Evolutionary conservation across 2,113 vertebrate species (phyloP).

Genomic region (Leucoraja erinaceus): DNA sequence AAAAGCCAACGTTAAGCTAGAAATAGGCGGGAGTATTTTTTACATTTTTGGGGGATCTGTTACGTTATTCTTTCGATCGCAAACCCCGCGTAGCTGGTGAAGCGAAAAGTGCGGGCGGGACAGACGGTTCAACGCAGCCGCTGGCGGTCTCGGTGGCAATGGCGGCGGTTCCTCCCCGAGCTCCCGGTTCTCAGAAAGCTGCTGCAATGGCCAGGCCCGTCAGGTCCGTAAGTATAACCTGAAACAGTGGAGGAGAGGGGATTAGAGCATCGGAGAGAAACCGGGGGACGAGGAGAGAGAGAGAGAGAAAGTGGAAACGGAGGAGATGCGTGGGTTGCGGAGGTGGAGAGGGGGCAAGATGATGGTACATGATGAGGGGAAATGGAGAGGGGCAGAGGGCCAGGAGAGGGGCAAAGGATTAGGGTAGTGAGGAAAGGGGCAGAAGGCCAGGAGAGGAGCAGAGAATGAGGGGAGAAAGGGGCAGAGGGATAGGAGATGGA

Average conservation of each 20-base stretch:
- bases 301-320: neutral
- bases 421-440: neutral
- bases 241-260: neutral
- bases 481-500: no score
- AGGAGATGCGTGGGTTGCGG: neutral
- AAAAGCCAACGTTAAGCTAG: neutral
- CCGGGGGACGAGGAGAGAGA: neutral
- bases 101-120: slow-evolving; percentile 13
- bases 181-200: neutral
- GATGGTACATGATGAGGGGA: neutral
- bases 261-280: no score
- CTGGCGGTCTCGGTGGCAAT: no score
- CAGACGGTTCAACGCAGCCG: neutral
- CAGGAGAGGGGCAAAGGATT: no score
- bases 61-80: neutral
- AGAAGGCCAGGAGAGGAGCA: fast-evolving
- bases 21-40: neutral
- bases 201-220: neutral
- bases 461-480: no score
- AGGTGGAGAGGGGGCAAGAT: neutral
- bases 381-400: neutral
- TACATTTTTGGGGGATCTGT: neutral
- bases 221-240: neutral
- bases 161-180: neutral
- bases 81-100: neutral